A percentile compares a stretch with the other conserved stretches of the same genome.
phyloP scores from a whole-genome alignment of 1,140 invertebrate genomes.

The Palaemon carinicauda region DNA sequence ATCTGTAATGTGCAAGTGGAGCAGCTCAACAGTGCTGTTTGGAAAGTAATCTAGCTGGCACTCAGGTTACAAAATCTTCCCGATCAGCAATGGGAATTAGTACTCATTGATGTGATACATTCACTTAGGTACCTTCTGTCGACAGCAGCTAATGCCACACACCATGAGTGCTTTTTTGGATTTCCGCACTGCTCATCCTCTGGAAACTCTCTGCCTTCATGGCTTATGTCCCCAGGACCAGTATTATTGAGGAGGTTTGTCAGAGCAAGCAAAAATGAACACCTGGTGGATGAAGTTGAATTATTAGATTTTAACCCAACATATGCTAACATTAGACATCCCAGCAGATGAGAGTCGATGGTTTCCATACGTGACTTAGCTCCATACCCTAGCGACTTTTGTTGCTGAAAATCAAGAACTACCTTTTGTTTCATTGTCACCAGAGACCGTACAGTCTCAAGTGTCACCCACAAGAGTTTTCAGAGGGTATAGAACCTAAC shows the following conservation, averaged over 20 bases:
- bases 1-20: too few relatives aligned
- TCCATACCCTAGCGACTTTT: background rate
- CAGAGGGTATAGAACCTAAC: background rate
- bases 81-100: too few relatives aligned
- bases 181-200: background rate
- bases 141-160: background rate
- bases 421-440: background rate
- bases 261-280: constrained; percentile 5
- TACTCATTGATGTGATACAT: too few relatives aligned
- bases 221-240: background rate
- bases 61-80: too few relatives aligned
- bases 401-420: background rate
- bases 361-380: background rate
- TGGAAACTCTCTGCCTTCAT: background rate
- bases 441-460: too few relatives aligned
- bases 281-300: background rate
- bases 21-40: too few relatives aligned
- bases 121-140: background rate
- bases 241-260: background rate
- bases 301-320: background rate
- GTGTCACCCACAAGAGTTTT: too few relatives aligned
- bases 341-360: background rate
- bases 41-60: too few relatives aligned
- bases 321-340: background rate
- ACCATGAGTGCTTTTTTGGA: background rate